Base-by-base conservation (phyloP, 2,888 invertebrate species). In the Creontiades dilutus region DNA sequence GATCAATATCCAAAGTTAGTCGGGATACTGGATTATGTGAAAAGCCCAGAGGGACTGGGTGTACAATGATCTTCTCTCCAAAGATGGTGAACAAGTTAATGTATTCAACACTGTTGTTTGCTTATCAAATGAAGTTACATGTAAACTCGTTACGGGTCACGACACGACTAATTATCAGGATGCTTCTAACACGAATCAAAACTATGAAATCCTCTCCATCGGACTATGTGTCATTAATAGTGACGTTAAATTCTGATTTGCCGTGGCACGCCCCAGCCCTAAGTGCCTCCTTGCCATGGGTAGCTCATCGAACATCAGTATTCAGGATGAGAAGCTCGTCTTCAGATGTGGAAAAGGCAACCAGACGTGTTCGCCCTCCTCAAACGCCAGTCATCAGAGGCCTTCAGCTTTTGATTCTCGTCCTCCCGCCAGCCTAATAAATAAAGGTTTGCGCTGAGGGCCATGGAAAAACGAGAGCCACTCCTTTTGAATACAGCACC, bases 221-320 rank as follows among this genome's bases (percentile, higher is more conserved):
- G 37, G 7, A 37, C 37, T 37, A 7, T n/a, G n/a, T n/a, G n/a
- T n/a, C n/a, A n/a, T n/a, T 37, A 37, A 7, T 37, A 37, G 37
- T 37, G 37, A 37, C 3, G 2, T 37, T 2, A 37, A 37, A 37
- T 37, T 37, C 37, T 37, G 37, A 57, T 57, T n/a, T n/a, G 16
- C 52, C 16, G 3, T 11, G 52, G 7, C 37, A 11, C 19, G n/a
- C 61, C 13, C 12, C 11, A 23, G 11, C 13, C 68, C 23, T 68
- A 68, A 68, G 68, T 23, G 68, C 68, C 68, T 68, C 23, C 57
- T 68, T 68, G 0, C 27, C 68, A 68, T 27, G 68, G 68, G 19
- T 23, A 68, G 68, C 11, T 68, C 68, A 68, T 68, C 19, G 23
- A 68, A 23, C 68, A 68, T 68, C 68, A 23, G 68, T 68, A 68